phyloP scores from a whole-genome alignment of 1,140 invertebrate species.

The Drepana arcuata region DNA sequence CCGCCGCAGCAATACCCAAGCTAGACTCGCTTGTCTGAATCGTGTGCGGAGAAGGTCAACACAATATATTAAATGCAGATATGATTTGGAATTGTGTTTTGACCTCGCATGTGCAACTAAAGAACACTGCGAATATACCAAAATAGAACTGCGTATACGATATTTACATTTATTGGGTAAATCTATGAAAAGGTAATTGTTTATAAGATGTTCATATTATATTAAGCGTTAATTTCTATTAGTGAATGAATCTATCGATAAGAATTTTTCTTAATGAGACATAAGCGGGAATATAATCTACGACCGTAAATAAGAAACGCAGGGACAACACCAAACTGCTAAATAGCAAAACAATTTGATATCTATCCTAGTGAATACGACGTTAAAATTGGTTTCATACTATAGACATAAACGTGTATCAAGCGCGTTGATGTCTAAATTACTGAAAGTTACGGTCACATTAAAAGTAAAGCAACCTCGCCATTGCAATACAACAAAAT shows the following conservation, averaged over 20 bases:
- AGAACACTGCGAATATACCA: not conserved
- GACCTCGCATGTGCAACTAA: conserved; percentile 12
- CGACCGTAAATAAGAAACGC: too few relatives aligned
- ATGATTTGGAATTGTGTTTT: conserved; percentile 19
- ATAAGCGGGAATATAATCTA: too few relatives aligned
- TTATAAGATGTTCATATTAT: not conserved
- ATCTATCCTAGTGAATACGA: too few relatives aligned
- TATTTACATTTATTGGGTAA: not conserved
- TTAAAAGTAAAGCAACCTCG: not conserved
- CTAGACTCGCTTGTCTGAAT: conserved; percentile 20
- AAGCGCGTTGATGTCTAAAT: conserved; percentile 1
- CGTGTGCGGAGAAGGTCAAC: conserved; percentile 44
- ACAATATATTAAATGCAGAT: conserved; percentile 19
- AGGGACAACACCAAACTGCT: too few relatives aligned
- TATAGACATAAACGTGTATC: not conserved
- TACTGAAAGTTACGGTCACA: not conserved
- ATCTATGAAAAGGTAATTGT: too few relatives aligned
- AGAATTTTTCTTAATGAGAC: conserved; percentile 1
- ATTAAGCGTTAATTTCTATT: not conserved
- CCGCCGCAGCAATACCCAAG: conserved; percentile 1
- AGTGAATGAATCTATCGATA: not conserved
- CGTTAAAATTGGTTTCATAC: not conserved
- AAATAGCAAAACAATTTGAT: too few relatives aligned
- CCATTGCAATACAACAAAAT: not conserved
- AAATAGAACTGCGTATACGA: not conserved